Base-by-base conservation (phyloP, 1,140 invertebrate species). In the Paracyclopina nana region DNA sequence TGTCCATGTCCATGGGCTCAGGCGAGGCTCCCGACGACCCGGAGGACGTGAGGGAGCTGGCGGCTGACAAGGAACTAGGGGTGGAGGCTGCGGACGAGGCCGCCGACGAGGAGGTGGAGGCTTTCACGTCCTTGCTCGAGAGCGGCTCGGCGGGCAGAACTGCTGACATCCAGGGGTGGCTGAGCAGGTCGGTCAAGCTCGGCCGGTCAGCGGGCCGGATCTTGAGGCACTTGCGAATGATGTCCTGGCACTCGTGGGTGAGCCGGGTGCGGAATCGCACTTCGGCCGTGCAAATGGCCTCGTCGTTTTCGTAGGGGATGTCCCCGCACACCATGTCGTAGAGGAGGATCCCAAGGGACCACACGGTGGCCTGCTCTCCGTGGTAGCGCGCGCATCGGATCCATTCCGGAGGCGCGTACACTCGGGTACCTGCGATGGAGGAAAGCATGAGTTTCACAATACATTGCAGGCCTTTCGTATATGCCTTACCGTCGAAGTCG, bases 351-450 rank as follows among this genome's bases (percentile, higher is more conserved):
- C 75, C 75, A 26, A 77, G 61, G 0, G 75, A 77, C 75, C 75
- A 77, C 0, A 78, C 72, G 9, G 75, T 72, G 16, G 73, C 72
- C 27, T 70, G 62, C 2, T 64, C 58, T n/a, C 72, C 76, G 57
- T 74, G 62, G 56, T 78, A 77, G 22, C 67, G 58, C 43, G 68
- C 65, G 46, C 63, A 60, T 34, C 63, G 59, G 50, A 77, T 74
- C 76, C 76, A 78, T 62, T 78, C 76, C 25, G 75, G 75, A 27
- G 76, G 76, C 56, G 71, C 71, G 59, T 78, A 77, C 5, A 78
- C 74, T 57, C 75, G 58, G 16, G 75, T 77, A 53, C 69, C 66
- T 67, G 54, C 16, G 57, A 55, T 68, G 69, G 67, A 60, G 54
- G 65, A 63, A 57, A 56, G 58, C 53, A 55, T 28, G 59, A 53